Percentiles rank a stretch among this genome's conserved stretches.
These are phyloP conservation scores for Hafferia zeledoni DNA, from an alignment of 2,797 vertebrate genomes.

Conservation along the genomic window DNA sequence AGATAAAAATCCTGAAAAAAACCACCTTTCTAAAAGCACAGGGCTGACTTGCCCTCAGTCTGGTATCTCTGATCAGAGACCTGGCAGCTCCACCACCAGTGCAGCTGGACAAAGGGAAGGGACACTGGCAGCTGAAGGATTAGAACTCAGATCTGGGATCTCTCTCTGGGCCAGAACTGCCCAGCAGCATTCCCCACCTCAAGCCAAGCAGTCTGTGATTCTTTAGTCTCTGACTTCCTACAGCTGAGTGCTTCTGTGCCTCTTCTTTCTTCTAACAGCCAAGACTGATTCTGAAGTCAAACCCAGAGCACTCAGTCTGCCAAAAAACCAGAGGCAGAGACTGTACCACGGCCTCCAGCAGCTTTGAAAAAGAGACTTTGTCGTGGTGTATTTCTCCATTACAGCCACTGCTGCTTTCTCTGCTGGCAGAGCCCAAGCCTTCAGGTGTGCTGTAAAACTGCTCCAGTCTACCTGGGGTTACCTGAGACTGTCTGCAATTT, in stretches of 20 bases:
- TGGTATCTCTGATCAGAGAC: background rate
- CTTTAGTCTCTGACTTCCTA: background rate
- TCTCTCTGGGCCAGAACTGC: background rate
- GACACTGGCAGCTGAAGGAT: background rate
- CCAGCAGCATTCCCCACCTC: background rate
- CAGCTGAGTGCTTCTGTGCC: background rate
- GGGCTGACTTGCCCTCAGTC: background rate
- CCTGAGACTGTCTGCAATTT: slow-evolving; percentile 80
- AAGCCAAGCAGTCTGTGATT: background rate
- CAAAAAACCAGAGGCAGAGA: background rate
- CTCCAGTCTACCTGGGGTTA: slow-evolving; percentile 74
- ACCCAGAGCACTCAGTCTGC: background rate
- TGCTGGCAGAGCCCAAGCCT: slow-evolving; percentile 27
- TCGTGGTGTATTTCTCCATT: background rate
- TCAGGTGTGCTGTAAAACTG: slow-evolving; percentile 62
- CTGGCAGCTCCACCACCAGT: background rate
- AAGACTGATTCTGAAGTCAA: background rate
- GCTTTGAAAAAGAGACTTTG: background rate
- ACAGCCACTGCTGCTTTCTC: slow-evolving; percentile 39
- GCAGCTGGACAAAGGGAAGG: background rate
- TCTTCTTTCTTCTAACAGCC: background rate
- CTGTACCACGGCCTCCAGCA: background rate
- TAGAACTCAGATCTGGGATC: background rate
- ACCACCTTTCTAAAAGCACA: background rate
- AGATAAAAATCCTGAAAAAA: background rate